Conservation (phyloP, 2,888 invertebrate genomes). For the Eledona agricola region DNA sequence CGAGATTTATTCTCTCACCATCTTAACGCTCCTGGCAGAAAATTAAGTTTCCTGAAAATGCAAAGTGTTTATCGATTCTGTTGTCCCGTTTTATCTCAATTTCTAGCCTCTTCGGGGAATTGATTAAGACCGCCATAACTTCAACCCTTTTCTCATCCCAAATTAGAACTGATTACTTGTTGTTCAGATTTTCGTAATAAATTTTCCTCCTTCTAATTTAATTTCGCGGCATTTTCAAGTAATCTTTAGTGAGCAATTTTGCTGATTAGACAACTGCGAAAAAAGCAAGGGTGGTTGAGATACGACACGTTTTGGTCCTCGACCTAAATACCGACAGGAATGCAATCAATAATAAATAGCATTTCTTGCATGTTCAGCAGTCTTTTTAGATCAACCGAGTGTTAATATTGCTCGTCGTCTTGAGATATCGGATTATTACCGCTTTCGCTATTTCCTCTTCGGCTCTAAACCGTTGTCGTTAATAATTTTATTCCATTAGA, state of each 20-base stretch:
- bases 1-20: constrained; percentile 3
- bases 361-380: constrained; percentile 15
- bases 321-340: constrained; percentile 9
- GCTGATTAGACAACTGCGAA: constrained; percentile 15
- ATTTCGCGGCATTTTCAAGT: no score
- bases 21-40: constrained; percentile 3
- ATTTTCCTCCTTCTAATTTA: constrained; percentile 12
- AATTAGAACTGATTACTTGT: constrained; percentile 15
- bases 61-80: constrained; percentile 5
- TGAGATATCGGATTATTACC: constrained; percentile 3
- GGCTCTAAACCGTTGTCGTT: constrained; percentile 13
- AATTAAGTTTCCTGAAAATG: no score
- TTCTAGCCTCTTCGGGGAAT: constrained; percentile 4
- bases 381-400: no score
- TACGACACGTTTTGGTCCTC: constrained; percentile 18
- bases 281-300: constrained; percentile 13
- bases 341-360: constrained; percentile 16
- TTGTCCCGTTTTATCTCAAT: background rate
- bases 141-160: constrained; percentile 15
- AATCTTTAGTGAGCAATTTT: constrained; percentile 6
- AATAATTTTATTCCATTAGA: constrained; percentile 36
- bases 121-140: constrained; percentile 11
- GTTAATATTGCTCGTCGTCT: no score
- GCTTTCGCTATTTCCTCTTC: constrained; percentile 8
- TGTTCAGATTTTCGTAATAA: constrained; percentile 19